Percentiles rank a stretch among this genome's conserved stretches.
phyloP scores from a whole-genome alignment of 2,797 vertebrate species.

The Myotis myotis region DNA sequence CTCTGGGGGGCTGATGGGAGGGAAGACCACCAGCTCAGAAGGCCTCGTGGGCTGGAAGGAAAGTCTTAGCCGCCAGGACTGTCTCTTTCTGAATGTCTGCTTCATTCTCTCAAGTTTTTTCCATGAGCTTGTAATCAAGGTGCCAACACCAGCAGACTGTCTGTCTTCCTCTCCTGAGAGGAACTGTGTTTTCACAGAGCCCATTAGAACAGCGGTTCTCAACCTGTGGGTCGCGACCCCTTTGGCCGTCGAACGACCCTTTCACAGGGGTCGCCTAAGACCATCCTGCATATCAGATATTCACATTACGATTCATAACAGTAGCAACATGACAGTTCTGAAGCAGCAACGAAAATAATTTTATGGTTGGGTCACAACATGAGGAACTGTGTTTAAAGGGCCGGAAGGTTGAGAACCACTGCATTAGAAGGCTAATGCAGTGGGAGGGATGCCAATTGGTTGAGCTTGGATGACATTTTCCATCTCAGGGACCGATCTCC shows the following conservation, averaged over 20 bases:
- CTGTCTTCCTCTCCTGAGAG: neutral
- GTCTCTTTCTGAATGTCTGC: neutral
- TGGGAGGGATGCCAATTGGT: neutral
- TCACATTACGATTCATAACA: too few species aligned
- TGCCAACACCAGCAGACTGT: neutral
- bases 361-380: too few species aligned
- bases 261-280: too few species aligned
- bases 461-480: neutral
- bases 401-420: too few species aligned
- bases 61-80: neutral
- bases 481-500: neutral
- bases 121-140: neutral
- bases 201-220: too few species aligned
- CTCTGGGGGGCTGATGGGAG: neutral
- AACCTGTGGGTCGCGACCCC: too few species aligned
- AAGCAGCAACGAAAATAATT: too few species aligned
- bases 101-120: neutral
- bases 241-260: too few species aligned
- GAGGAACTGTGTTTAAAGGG: too few species aligned
- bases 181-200: neutral
- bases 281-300: too few species aligned
- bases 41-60: neutral
- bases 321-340: too few species aligned
- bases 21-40: neutral
- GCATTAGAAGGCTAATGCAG: neutral